phyloP scores from a whole-genome alignment of 2,797 vertebrate genomes.

The Neopelma chrysocephalum region DNA sequence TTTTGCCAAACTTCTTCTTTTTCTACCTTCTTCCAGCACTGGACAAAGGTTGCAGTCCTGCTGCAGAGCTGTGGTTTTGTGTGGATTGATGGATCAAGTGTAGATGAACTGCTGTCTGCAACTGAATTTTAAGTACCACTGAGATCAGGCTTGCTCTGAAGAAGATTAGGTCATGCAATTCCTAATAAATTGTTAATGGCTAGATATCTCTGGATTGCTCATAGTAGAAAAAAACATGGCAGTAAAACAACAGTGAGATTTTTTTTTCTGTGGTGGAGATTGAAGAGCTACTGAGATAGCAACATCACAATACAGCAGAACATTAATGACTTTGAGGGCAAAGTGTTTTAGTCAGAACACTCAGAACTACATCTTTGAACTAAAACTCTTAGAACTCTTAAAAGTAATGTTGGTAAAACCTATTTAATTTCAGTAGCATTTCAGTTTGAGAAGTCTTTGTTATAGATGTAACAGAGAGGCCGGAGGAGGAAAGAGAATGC shows the following conservation, averaged over 20 bases:
- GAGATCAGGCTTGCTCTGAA: neutral
- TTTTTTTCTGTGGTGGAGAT: neutral
- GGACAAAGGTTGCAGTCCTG: neutral
- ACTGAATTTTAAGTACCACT: conserved; percentile 31
- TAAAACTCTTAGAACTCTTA: neutral
- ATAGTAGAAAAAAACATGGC: neutral
- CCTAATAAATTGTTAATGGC: conserved; percentile 36
- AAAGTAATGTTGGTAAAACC: neutral
- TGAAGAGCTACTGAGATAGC: neutral
- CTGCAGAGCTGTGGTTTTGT: neutral
- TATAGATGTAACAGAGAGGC: neutral
- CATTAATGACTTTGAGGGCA: neutral
- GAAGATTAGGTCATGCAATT: neutral
- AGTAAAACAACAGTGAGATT: neutral
- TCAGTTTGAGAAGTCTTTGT: neutral
- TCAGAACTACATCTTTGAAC: neutral
- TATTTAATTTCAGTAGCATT: neutral
- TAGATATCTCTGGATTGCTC: neutral
- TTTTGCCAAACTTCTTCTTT: neutral
- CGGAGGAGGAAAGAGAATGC: neutral
- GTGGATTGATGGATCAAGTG: neutral
- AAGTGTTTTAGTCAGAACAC: neutral
- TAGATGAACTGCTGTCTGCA: neutral
- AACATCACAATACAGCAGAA: neutral
- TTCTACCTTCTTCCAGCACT: neutral